These are phyloP conservation scores for Amphiura filiformis DNA, from an alignment of 35 echinoderm and acorn worm species.

Conservation along the genomic window DNA sequence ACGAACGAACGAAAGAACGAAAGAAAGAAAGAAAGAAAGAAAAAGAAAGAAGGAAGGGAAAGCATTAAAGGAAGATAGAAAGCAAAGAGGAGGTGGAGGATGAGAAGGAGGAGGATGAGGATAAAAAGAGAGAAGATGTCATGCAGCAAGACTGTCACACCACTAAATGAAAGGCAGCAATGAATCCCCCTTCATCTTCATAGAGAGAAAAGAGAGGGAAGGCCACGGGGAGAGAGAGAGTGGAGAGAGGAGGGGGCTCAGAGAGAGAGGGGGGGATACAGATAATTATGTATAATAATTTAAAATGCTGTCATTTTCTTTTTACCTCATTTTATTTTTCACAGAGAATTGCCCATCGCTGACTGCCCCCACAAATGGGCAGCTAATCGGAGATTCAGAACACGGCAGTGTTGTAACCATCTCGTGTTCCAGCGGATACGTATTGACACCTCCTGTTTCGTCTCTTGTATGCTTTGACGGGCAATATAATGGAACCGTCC, in stretches of 20 bases:
- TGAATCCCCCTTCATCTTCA: not conserved
- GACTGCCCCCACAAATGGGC: constrained; percentile 17
- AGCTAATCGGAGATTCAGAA: not conserved
- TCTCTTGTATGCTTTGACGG: constrained; percentile 25
- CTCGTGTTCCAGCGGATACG: constrained; percentile 34
- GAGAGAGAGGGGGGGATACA: not conserved
- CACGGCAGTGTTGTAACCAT: constrained; percentile 38
- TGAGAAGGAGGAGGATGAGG: no score
- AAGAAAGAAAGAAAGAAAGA: no score
- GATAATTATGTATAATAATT: not conserved
- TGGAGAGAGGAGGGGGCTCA: not conserved
- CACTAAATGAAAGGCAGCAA: not conserved
- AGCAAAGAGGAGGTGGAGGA: no score
- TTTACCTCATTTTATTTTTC: not conserved
- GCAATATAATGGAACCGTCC: constrained; percentile 22
- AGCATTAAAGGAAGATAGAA: no score
- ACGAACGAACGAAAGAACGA: no score
- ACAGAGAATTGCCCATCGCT: constrained; percentile 38
- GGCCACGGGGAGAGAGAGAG: no score
- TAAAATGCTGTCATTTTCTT: not conserved
- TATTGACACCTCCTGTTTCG: constrained; percentile 1
- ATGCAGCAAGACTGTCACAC: not conserved
- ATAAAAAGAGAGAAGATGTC: no score
- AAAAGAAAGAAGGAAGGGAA: no score
- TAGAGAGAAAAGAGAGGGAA: no score